Conservation (phyloP, 2,113 vertebrate genomes). For the Charadrius vociferus region DNA sequence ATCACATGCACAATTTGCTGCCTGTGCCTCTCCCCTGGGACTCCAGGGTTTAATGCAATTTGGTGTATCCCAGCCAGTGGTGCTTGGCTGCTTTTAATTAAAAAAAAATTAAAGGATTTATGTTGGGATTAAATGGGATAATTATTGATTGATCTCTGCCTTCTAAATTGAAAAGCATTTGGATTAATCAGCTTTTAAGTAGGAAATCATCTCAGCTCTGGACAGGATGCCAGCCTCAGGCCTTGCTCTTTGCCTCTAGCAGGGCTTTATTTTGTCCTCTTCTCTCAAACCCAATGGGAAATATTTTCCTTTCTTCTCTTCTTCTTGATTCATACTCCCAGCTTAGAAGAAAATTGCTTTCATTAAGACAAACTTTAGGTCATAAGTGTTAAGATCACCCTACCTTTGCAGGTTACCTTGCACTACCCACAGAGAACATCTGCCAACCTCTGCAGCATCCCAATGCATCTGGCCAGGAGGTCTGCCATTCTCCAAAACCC, state of each 20-base stretch:
- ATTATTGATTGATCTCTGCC: conserved; percentile 76
- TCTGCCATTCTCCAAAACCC: background rate
- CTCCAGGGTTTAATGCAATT: conserved; percentile 45
- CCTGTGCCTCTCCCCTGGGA: conserved; percentile 17
- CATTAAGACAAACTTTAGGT: background rate
- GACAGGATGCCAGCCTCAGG: conserved; percentile 50
- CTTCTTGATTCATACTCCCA: background rate
- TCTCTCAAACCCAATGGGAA: background rate
- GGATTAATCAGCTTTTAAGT: conserved; percentile 75
- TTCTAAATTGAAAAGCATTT: conserved; percentile 76
- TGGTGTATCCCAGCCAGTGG: conserved; percentile 45
- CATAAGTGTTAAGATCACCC: background rate
- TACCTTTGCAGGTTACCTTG: background rate
- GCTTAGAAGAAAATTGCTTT: background rate
- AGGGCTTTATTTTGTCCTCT: background rate
- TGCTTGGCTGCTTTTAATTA: conserved; percentile 74
- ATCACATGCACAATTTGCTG: conserved; percentile 55
- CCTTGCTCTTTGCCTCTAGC: background rate
- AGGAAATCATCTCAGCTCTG: conserved; percentile 61
- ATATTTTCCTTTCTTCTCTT: background rate
- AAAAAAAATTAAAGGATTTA: conserved; percentile 77
- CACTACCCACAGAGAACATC: background rate
- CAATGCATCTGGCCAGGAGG: background rate
- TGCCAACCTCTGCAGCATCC: background rate
- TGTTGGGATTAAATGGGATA: conserved; percentile 74